A percentile compares a stretch with the other conserved stretches of the same genome.
These are phyloP conservation scores for Coryphaenoides rupestris DNA, from an alignment of 2,113 vertebrate genomes.

Conservation along the genomic window DNA sequence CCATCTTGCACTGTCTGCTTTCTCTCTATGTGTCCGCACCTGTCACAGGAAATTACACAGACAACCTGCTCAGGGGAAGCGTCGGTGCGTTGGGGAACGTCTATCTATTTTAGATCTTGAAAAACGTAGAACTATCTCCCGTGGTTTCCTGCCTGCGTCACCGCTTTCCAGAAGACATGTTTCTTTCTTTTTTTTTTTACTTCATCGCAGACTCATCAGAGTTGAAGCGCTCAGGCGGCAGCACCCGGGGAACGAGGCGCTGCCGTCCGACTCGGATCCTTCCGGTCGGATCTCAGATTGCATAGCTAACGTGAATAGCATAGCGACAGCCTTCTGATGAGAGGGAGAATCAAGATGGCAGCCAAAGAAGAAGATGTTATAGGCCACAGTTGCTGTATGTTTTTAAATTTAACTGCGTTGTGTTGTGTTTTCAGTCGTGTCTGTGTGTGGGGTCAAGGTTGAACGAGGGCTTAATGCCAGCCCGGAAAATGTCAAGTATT, in stretches of 20 bases:
- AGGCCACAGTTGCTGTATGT: no score
- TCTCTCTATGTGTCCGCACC: conserved; percentile 1
- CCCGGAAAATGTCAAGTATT: no score
- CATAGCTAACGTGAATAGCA: conserved; percentile 27
- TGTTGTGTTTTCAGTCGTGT: background rate
- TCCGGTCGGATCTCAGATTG: conserved; percentile 25
- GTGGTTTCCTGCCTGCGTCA: no score
- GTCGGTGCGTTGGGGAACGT: background rate
- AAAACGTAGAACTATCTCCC: no score
- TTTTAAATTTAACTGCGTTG: background rate
- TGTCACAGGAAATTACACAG: conserved; percentile 1
- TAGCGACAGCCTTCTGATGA: conserved; percentile 2
- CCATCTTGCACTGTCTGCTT: conserved; percentile 4
- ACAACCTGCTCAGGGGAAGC: background rate
- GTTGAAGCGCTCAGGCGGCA: background rate
- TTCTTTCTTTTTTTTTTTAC: conserved; percentile 1
- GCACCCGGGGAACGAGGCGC: conserved; percentile 18
- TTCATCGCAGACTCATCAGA: conserved; percentile 20
- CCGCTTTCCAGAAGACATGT: background rate
- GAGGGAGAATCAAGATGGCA: conserved; percentile 1
- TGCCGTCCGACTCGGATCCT: conserved; percentile 40
- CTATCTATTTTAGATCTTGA: no score
- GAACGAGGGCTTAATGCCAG: background rate
- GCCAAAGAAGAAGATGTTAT: no score
- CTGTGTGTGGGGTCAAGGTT: background rate